These are phyloP conservation scores for Spialia ferax DNA, from an alignment of 2,888 invertebrate genomes.

Conservation along the genomic window DNA sequence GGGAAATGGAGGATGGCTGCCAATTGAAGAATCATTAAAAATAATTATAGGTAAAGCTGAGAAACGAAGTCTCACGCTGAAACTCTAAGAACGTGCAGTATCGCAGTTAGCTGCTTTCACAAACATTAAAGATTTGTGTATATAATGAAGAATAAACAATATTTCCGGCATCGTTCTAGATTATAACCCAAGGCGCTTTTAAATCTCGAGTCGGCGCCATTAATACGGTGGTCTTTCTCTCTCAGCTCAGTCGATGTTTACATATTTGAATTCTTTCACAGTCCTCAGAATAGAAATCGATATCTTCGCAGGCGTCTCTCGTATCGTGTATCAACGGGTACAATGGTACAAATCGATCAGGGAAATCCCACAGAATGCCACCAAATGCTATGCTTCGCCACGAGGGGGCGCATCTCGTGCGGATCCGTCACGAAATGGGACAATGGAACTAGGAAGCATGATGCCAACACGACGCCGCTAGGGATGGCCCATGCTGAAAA, in stretches of 20 bases:
- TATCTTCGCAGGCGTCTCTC: too few species aligned
- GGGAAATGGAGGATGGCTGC: slow-evolving; percentile 1
- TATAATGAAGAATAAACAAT: too few species aligned
- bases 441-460: slow-evolving; percentile 45
- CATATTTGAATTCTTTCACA: too few species aligned
- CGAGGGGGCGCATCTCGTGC: slow-evolving; percentile 32
- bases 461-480: slow-evolving; percentile 29
- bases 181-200: too few species aligned
- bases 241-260: too few species aligned
- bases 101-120: not conserved
- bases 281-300: too few species aligned
- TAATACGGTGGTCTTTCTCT: too few species aligned
- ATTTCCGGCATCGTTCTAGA: too few species aligned
- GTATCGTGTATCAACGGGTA: not conserved
- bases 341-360: slow-evolving; percentile 22
- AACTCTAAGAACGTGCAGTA: not conserved
- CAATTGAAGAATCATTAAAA: slow-evolving; percentile 12
- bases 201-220: too few species aligned
- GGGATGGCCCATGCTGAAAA: slow-evolving; percentile 15
- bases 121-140: not conserved
- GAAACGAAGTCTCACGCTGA: not conserved
- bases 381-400: not conserved
- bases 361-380: slow-evolving; percentile 32
- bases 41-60: not conserved
- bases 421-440: slow-evolving; percentile 43